A percentile compares a stretch with the other conserved stretches of the same genome.
Conservation (phyloP, 2,113 vertebrate species). For the Eurystomus gularis region DNA sequence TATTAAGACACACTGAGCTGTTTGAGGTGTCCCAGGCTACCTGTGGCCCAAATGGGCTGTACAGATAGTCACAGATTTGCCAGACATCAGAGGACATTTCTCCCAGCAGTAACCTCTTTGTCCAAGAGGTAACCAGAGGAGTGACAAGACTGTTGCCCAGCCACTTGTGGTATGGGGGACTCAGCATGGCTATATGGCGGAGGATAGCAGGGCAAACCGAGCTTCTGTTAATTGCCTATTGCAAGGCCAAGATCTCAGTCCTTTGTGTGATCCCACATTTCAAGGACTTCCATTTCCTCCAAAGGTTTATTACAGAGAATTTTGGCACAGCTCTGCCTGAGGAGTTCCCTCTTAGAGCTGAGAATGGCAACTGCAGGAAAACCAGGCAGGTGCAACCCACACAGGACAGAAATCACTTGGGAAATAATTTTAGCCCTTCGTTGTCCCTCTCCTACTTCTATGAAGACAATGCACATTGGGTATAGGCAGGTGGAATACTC, state of each 20-base stretch:
- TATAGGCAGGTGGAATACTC: background rate
- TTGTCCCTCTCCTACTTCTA: background rate
- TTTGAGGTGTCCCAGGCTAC: background rate
- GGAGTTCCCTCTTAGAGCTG: background rate
- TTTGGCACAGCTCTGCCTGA: background rate
- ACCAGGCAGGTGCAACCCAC: background rate
- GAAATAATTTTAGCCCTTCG: background rate
- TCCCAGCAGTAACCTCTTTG: background rate
- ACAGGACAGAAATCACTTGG: background rate
- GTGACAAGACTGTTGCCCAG: accelerated
- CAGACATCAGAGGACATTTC: background rate
- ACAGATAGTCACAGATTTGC: background rate
- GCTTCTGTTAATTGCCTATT: background rate
- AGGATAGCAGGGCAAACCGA: background rate
- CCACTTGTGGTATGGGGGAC: background rate
- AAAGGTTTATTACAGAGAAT: background rate
- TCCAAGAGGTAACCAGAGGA: background rate
- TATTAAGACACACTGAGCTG: background rate
- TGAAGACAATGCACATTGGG: accelerated
- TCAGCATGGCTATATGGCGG: background rate
- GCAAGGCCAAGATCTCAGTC: background rate
- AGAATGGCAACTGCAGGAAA: background rate
- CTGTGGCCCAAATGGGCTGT: background rate
- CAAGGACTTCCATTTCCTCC: background rate
- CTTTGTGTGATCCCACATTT: background rate